Evolutionary conservation across 2,797 vertebrate genomes (phyloP).

Genomic region (Coregonus ussuriensis): DNA sequence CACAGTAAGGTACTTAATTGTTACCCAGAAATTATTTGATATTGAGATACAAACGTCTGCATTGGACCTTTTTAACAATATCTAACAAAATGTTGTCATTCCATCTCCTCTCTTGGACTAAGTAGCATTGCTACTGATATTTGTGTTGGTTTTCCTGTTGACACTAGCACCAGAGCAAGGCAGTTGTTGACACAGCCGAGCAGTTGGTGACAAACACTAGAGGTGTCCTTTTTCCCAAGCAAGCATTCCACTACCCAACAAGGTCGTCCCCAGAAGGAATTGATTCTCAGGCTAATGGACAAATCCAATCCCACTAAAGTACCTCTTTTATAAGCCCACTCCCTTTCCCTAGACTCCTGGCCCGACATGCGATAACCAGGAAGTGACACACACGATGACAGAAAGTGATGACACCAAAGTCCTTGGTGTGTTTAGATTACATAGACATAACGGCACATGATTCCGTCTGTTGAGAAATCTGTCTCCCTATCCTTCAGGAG

Average conservation of each 20-base stretch:
- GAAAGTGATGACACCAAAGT: slow-evolving; percentile 64
- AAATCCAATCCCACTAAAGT: neutral
- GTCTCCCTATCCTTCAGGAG: slow-evolving; percentile 46
- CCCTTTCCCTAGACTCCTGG: neutral
- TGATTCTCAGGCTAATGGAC: slow-evolving; percentile 20
- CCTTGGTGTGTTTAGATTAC: slow-evolving; percentile 53
- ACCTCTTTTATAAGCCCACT: neutral
- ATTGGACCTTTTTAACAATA: neutral
- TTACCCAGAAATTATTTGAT: too few species aligned
- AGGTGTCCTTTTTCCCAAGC: slow-evolving; percentile 37
- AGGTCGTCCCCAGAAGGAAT: slow-evolving; percentile 47
- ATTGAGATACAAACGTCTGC: too few species aligned
- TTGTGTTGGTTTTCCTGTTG: slow-evolving; percentile 59
- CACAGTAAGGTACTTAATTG: too few species aligned
- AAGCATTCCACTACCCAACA: slow-evolving; percentile 38
- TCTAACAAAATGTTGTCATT: neutral
- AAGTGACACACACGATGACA: slow-evolving; percentile 41
- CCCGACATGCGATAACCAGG: slow-evolving; percentile 23
- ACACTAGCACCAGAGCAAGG: slow-evolving; percentile 51
- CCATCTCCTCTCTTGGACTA: slow-evolving; percentile 11
- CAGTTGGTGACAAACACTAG: slow-evolving; percentile 30
- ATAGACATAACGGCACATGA: slow-evolving; percentile 48
- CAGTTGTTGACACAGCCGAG: slow-evolving; percentile 9
- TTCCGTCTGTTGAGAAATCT: slow-evolving; percentile 22
- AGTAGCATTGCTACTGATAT: slow-evolving; percentile 9